Conservation (phyloP, 2,888 invertebrate species). For the Cryptophagus acutangulus region DNA sequence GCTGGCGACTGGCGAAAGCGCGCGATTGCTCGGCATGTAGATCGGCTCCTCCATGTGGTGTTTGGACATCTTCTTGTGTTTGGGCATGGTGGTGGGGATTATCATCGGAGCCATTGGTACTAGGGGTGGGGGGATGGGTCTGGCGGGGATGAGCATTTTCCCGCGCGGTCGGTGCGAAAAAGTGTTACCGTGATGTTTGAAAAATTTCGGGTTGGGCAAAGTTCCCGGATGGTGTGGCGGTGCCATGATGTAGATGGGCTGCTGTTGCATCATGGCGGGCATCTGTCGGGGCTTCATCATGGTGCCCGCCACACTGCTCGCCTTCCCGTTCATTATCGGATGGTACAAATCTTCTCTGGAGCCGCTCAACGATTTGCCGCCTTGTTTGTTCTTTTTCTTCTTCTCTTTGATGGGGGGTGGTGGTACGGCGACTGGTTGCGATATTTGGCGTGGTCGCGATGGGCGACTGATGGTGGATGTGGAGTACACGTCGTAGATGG, state of each 20-base stretch:
- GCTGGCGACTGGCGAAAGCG: slow-evolving; percentile 55
- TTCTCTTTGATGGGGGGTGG: slow-evolving; percentile 70
- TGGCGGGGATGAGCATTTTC: slow-evolving; percentile 55
- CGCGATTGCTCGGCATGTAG: slow-evolving; percentile 56
- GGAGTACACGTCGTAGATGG: slow-evolving; percentile 64
- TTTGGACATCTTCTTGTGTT: slow-evolving; percentile 52
- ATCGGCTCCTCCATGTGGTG: slow-evolving; percentile 55
- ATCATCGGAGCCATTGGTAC: slow-evolving; percentile 40
- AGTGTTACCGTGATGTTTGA: slow-evolving; percentile 47
- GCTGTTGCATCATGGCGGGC: slow-evolving; percentile 38
- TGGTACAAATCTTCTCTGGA: slow-evolving; percentile 53
- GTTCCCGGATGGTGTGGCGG: slow-evolving; percentile 44
- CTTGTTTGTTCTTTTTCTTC: slow-evolving; percentile 50
- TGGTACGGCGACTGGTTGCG: slow-evolving; percentile 71
- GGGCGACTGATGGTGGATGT: slow-evolving; percentile 59
- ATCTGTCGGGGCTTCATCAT: slow-evolving; percentile 47
- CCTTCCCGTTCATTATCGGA: slow-evolving; percentile 53
- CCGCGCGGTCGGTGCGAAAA: slow-evolving; percentile 50
- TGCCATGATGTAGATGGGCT: slow-evolving; percentile 46
- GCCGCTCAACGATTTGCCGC: slow-evolving; percentile 40
- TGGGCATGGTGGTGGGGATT: slow-evolving; percentile 53
- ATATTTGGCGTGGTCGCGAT: slow-evolving; percentile 75
- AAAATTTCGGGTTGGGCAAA: slow-evolving; percentile 47
- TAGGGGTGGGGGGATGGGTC: slow-evolving; percentile 47
- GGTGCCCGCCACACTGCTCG: slow-evolving; percentile 45